Evolutionary conservation across 2,888 invertebrate genomes (phyloP).

Genomic region (Ormyrus thymus): DNA sequence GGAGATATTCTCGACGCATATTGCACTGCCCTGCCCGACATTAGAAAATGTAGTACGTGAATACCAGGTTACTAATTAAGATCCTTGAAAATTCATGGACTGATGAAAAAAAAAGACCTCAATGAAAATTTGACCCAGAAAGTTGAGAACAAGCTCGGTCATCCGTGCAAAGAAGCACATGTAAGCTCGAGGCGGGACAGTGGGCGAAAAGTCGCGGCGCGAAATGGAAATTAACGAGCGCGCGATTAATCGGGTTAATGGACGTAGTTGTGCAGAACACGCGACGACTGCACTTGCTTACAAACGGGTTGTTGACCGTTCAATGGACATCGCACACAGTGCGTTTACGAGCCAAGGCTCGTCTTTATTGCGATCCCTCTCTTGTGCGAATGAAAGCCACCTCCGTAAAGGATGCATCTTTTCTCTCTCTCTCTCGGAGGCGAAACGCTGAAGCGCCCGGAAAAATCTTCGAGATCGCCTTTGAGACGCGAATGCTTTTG

Average conservation of each 20-base stretch:
- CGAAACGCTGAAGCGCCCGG: no score
- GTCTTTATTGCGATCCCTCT: no score
- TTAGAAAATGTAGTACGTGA: no score
- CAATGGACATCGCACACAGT: slow-evolving; percentile 32
- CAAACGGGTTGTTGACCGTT: slow-evolving; percentile 67
- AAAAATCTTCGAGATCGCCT: neutral
- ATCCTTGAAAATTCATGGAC: no score
- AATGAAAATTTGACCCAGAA: neutral
- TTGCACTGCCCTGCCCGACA: no score
- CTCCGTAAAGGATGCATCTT: no score
- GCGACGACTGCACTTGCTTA: slow-evolving; percentile 60
- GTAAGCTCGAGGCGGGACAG: neutral
- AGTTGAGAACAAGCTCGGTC: neutral
- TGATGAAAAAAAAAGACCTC: no score
- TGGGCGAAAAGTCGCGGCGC: slow-evolving; percentile 43
- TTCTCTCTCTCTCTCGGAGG: no score
- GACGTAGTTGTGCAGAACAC: slow-evolving; percentile 59
- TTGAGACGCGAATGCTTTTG: slow-evolving; percentile 4
- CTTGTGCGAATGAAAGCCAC: no score
- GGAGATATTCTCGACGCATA: no score
- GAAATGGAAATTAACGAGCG: slow-evolving; percentile 67
- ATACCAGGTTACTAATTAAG: no score
- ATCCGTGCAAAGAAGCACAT: neutral
- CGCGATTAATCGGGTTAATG: slow-evolving; percentile 69
- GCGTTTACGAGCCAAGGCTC: neutral